Base-by-base conservation (phyloP, 2,888 invertebrate species). In the Platycnemis pennipes region DNA sequence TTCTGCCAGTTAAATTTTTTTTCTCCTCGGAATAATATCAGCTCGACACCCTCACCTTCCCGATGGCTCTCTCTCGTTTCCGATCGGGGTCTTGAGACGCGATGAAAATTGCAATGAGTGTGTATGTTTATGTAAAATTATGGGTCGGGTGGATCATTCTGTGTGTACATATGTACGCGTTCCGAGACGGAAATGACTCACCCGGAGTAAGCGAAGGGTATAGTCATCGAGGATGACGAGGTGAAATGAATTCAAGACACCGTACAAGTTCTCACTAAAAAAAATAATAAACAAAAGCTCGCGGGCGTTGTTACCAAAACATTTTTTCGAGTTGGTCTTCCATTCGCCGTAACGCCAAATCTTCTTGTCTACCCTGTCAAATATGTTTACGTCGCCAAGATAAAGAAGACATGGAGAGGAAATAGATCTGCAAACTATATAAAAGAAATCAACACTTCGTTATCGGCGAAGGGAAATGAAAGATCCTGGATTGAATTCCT, bases 141-240 rank as follows among this genome's bases (percentile, higher is more conserved):
- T 77, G 37, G 77, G 77, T 77, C 37, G 77, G 77, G 37, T 37
- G 37, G 8, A 77, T 77, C 37, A 37, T 77, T 37, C 77, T 37
- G 31, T 77, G 77, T 77, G 77, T 37, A 37, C 77, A 26, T 63
- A 16, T 22, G 63, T 26, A 77, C 77, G 77, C 37, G 37, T 77
- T 77, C 77, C 77, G 31, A 77, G 77, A 77, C 77, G 77, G 77
- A 77, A 77, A 77, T 16, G 77, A 37, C 77, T 77, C 13, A 16
- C n/a, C 16, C 16, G 77, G 77, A 31, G 11, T 37, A n/a, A 77
- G 77, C 11, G 31, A 37, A 37, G 13, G 11, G 31, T 77, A 37
- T 37, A 31, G 77, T 77, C 77, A 37, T 37, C 31, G 37, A 11
- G 77, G 77, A 77, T 77, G 77, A 77, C 77, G 8, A 37, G 31